Base-by-base conservation (phyloP, 2,888 invertebrate genomes). In the Diachrysia chrysitis region DNA sequence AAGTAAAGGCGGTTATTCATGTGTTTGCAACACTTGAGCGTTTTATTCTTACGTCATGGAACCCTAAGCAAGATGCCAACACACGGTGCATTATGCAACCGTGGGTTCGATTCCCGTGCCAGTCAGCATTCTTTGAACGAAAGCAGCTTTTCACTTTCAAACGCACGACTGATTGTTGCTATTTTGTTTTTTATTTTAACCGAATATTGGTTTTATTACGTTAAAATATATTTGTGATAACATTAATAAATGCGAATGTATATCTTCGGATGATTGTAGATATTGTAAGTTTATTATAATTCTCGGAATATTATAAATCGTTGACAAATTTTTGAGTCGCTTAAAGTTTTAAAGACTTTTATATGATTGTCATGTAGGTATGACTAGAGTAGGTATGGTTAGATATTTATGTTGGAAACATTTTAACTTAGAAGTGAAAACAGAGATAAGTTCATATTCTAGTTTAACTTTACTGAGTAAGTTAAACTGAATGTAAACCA, bases 71-170 rank as follows among this genome's bases (percentile, higher is more conserved):
- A 62, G 66, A 67, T 37, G 53, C 59, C 53, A 55, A 61, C 55
- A 68, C 21, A 75, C 77, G 80, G 76, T 81, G 81, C 59, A 55
- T 75, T 76, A 78, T 73, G 73, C 60, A 78, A 83, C 5, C 71
- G 69, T 76, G 75, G 87, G 85, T 85, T 88, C 81, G 83, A 87
- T 85, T 92, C 93, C 93, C 85, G 88, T 67, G 63, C 71, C 46
- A 76, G 73, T 77, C 84, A 79, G 83, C 92, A 92, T 93, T 92
- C 92, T 88, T 88, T 72, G 77, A 78, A 90, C 81, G 92, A 92
- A 93, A 93, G 93, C 76, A 69, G 83, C 71, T 73, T 90, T 92
- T 89, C 90, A 89, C 93, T 93, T 91, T 92, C 89, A 62, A 74
- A 90, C 90, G 92, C 92, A 90, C 92, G 91, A 89, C 82, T 85